Conservation (phyloP, 2,797 vertebrate genomes). For the Hippoglossus hippoglossus region DNA sequence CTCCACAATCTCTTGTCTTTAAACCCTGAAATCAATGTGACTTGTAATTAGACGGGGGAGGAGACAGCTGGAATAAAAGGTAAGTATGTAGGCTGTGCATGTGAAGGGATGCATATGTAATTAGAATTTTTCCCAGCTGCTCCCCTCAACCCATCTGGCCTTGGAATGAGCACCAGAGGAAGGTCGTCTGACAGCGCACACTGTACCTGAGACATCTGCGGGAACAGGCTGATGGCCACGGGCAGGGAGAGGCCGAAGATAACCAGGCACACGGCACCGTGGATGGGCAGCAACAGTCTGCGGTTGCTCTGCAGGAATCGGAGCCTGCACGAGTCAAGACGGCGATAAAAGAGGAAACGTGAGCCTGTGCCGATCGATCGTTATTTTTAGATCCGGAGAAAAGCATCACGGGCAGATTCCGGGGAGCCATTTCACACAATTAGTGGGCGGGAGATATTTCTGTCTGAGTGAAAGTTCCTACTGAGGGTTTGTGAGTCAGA, state of each 20-base stretch:
- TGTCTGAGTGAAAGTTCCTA: slow-evolving; percentile 24
- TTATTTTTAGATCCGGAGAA: slow-evolving; percentile 58
- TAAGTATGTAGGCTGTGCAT: slow-evolving; percentile 10
- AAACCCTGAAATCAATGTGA: slow-evolving; percentile 29
- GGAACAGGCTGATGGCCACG: slow-evolving; percentile 98
- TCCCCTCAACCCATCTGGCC: slow-evolving; percentile 56
- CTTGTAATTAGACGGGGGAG: slow-evolving; percentile 36
- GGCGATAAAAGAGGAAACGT: slow-evolving; percentile 20
- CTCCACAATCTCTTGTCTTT: slow-evolving; percentile 3
- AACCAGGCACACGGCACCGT: slow-evolving; percentile 95
- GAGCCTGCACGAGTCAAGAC: slow-evolving; percentile 80
- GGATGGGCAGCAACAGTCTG: slow-evolving; percentile 92
- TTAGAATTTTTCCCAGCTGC: slow-evolving; percentile 66
- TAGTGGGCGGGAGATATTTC: slow-evolving; percentile 36
- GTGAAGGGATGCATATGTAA: slow-evolving; percentile 65
- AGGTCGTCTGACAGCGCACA: slow-evolving; percentile 5
- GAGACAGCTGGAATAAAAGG: slow-evolving; percentile 37
- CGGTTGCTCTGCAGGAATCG: slow-evolving; percentile 89
- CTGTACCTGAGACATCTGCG: slow-evolving; percentile 97
- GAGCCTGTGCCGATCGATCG: slow-evolving; percentile 47
- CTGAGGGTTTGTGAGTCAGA: slow-evolving; percentile 30
- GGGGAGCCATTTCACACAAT: slow-evolving; percentile 42
- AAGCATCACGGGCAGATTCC: slow-evolving; percentile 38
- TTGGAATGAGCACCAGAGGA: slow-evolving; percentile 8
- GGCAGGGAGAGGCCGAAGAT: slow-evolving; percentile 97